Base-by-base conservation (phyloP, 2,797 vertebrate species). In the Spinibarbus caldwelli region DNA sequence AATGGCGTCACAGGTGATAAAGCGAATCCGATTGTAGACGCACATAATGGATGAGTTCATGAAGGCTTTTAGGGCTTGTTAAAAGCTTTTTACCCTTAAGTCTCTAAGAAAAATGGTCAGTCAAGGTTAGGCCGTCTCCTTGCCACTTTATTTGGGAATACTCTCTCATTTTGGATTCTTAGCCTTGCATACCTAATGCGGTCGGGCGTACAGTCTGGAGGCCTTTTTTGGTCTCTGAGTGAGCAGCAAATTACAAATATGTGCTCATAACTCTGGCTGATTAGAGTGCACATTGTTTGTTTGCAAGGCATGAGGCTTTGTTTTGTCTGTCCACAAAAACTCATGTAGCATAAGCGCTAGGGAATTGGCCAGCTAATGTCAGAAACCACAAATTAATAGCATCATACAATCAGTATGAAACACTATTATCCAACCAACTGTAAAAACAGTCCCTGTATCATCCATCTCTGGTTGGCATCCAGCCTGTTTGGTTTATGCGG, bases 41-140 rank as follows among this genome's bases (percentile, higher is more conserved):
- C 14, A 78, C 12, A 7, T 80, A 81, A 83, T 34, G 62, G 23
- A 84, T 83, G 73, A 82, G 70, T 38, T 78, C 66, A 81, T 54
- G 5, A 34, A 75, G 31, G 70, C 38, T 15, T 72, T 73, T 38
- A 29, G 57, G 34, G 36, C 5, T 54, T 64, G 57, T 67, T 87
- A 77, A 85, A 76, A 54, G 38, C 47, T 43, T 36, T 81, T 84
- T 84, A 67, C 47, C 76, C 59, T 71, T 26, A 9, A 57, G 43
- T 66, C 68, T 62, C 45, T 45, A 10, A 62, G 43, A 81, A 77
- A 67, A 38, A 23, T 59, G 7, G 62, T 26, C 52, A 66, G 71
- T 82, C 54, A 78, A 19, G 54, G 41, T 73, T 75, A 43, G 47
- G 70, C 43, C 10, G 23, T 67, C 41, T 49, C 10, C 36, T 83